Base-by-base conservation (phyloP, 2,113 vertebrate species). In the Zosterops lateralis region DNA sequence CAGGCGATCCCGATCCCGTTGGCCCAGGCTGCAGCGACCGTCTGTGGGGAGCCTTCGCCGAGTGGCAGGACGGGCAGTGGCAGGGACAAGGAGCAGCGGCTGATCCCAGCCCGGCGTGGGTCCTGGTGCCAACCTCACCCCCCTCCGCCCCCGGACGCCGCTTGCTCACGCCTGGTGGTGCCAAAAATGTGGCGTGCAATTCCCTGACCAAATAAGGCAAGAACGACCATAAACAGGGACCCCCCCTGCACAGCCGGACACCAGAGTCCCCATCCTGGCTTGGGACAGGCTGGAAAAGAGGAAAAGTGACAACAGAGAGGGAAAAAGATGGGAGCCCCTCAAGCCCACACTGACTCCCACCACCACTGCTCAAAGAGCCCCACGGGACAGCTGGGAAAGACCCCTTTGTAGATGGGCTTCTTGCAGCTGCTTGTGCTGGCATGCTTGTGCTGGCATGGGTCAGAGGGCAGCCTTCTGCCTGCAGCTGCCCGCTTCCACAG, bases 141-240 rank as follows among this genome's bases (percentile, higher is more conserved):
- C 73, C 78, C 87, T 75, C 91, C 89, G 0, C 73, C 72, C 84
- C 87, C 54, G 3, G 85, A 81, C 12, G 8, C 95, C 8, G 10
- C 78, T 96, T 7, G 19, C 87, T 95, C 66, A 0, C 57, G 84
- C 87, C 78, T 89, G 87, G 89, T 89, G 95, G 90, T 96, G 96
- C 96, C 96, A 96, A 95, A 96, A 95, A 96, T 94, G 95, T 38
- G 87, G 93, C 45, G 29, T 85, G 93, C 96, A 90, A 95, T 95
- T 96, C 95, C 90, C 96, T 96, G 96, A 94, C 95, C 95, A 96
- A 96, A 95, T 96, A 96, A 96, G 96, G 96, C 13, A 62, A 96
- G 78, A 88, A 94, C 72, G 87, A 90, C 93, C 90, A 94, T 95
- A 96, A 96, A 93, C 87, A 96, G 65, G 71, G 84, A 95, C 83